Evolutionary conservation across 2,797 vertebrate genomes (phyloP).

Genomic region (Malurus splendens): DNA sequence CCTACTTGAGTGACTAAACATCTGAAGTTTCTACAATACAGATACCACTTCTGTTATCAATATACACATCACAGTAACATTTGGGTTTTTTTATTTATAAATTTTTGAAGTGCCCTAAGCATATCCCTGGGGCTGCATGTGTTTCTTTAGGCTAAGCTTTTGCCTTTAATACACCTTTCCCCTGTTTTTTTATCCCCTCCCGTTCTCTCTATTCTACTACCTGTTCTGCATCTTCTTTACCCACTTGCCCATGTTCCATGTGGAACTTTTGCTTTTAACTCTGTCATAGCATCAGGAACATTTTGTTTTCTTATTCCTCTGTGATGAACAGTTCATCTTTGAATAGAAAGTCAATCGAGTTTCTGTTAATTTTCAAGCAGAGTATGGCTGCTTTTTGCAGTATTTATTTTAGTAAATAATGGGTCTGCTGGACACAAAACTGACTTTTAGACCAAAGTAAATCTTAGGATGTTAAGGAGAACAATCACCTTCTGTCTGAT

Average conservation of each 20-base stretch:
- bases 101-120: background rate
- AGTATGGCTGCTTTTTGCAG: background rate
- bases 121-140: background rate
- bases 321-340: background rate
- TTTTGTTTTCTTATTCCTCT: background rate
- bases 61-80: background rate
- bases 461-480: background rate
- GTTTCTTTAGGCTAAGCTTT: background rate
- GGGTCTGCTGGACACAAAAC: background rate
- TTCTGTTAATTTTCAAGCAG: background rate
- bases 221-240: background rate
- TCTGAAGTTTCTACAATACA: background rate
- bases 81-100: background rate
- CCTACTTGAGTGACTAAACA: background rate
- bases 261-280: background rate
- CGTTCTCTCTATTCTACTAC: background rate
- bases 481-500: slow-evolving; percentile 28
- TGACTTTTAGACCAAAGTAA: background rate
- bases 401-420: background rate
- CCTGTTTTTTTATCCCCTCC: background rate
- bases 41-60: background rate
- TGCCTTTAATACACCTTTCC: background rate
- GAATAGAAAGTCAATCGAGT: background rate
- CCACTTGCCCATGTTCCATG: background rate
- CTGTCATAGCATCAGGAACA: background rate